phyloP scores from a whole-genome alignment of 2,113 vertebrate genomes.

The Isichthys henryi region DNA sequence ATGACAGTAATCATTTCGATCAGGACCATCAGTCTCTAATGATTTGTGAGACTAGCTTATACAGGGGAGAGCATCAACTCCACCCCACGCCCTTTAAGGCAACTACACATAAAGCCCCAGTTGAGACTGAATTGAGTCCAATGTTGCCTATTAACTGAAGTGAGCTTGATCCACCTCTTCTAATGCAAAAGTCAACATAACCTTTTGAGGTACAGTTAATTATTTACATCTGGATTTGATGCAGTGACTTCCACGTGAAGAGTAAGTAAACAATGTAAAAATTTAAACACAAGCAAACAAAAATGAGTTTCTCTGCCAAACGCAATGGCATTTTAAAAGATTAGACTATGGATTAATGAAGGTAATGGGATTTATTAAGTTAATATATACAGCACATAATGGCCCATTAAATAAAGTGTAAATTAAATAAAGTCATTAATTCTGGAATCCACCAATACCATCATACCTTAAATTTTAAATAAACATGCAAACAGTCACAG shows the following conservation, averaged over 20 bases:
- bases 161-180: not conserved
- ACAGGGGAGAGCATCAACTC: not conserved
- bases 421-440: not conserved
- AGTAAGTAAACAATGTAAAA: not conserved
- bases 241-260: not conserved
- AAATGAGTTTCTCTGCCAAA: not conserved
- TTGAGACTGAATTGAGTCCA: not conserved
- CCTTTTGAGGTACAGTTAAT: not conserved
- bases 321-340: not conserved
- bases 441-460: not conserved
- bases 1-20: not conserved
- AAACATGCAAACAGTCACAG: not conserved
- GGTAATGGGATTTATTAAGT: not conserved
- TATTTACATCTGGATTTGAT: not conserved
- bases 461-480: not conserved
- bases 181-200: not conserved
- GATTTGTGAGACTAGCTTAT: not conserved
- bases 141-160: not conserved
- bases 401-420: not conserved
- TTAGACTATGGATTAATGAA: not conserved
- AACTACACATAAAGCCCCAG: not conserved
- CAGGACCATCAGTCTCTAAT: not conserved
- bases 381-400: not conserved
- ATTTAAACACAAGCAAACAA: not conserved
- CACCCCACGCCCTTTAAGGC: not conserved